A percentile compares a stretch with the other conserved stretches of the same genome.
Conservation (phyloP, 2,888 invertebrate genomes). For the Rhodophaea formosa region DNA sequence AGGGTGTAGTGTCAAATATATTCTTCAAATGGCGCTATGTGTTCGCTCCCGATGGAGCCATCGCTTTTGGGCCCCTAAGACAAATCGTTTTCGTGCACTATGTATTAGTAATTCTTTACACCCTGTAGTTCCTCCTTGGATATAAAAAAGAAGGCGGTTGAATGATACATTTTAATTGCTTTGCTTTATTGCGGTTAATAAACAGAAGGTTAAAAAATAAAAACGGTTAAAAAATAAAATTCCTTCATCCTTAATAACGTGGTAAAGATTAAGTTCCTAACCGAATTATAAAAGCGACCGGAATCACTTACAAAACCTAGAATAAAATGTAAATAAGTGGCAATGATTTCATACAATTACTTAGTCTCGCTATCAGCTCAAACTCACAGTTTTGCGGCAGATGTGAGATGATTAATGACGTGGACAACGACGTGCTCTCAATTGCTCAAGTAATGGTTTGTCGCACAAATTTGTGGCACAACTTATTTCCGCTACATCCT, state of each 20-base stretch:
- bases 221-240: too few species aligned
- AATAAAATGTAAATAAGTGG: too few species aligned
- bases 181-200: too few species aligned
- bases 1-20: slow-evolving; percentile 10
- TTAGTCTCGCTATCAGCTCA: background rate
- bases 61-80: slow-evolving; percentile 8
- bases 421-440: background rate
- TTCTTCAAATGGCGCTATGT: slow-evolving; percentile 14
- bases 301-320: too few species aligned
- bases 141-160: too few species aligned
- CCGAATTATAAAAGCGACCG: too few species aligned
- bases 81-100: slow-evolving; percentile 1
- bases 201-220: too few species aligned
- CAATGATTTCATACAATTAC: background rate
- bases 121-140: background rate
- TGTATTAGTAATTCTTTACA: background rate
- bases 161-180: too few species aligned
- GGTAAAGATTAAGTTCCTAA: too few species aligned
- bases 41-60: slow-evolving; percentile 12
- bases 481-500: background rate
- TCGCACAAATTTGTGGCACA: background rate
- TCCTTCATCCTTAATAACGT: too few species aligned
- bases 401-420: slow-evolving; percentile 7
- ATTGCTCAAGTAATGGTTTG: slow-evolving; percentile 12
- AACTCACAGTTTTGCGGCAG: slow-evolving; percentile 4